Conservation (phyloP, 2,113 vertebrate species). For the Chamaetylas fuelleborni region DNA sequence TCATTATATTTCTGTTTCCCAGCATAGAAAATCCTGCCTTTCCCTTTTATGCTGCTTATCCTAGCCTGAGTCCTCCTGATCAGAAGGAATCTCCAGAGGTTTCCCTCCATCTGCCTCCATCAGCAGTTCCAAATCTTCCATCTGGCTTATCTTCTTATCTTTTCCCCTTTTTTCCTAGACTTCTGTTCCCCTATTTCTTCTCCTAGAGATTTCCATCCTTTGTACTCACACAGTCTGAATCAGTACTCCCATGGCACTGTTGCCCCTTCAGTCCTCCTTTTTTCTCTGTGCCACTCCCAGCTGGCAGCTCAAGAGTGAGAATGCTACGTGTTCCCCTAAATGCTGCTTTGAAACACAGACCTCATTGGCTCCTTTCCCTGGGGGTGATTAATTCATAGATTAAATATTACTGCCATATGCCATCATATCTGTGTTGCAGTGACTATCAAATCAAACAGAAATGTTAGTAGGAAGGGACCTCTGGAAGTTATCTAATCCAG, state of each 20-base stretch:
- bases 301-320: background rate
- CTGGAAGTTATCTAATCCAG: background rate
- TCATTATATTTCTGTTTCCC: conserved; percentile 2
- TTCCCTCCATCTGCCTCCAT: conserved; percentile 34
- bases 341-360: background rate
- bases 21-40: background rate
- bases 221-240: background rate
- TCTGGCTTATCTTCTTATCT: conserved; percentile 20
- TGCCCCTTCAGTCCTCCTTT: background rate
- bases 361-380: background rate
- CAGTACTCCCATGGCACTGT: background rate
- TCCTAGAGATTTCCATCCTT: background rate
- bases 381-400: background rate
- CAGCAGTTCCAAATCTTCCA: conserved; percentile 7
- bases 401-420: background rate
- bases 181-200: background rate
- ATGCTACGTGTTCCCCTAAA: background rate
- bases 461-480: background rate
- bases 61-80: background rate
- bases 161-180: background rate
- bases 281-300: background rate
- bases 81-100: conserved; percentile 24
- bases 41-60: conserved; percentile 11
- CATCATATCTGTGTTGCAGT: background rate
- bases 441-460: background rate